Conservation (phyloP, 2,888 invertebrate species). For the Agrilus mali region DNA sequence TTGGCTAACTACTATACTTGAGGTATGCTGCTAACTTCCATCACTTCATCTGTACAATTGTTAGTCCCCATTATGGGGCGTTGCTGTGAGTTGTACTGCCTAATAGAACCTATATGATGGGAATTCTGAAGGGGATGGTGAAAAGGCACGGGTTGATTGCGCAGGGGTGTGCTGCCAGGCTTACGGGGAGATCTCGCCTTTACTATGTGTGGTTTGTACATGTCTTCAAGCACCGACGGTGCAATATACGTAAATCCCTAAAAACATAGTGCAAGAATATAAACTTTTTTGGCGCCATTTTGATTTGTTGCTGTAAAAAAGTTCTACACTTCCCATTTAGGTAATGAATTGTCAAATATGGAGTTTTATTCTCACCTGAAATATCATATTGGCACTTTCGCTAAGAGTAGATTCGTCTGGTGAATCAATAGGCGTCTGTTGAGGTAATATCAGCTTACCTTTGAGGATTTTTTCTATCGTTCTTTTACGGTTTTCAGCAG, state of each 20-base stretch:
- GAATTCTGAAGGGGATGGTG: slow-evolving; percentile 4
- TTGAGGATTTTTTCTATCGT: slow-evolving; percentile 98
- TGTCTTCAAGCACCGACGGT: slow-evolving; percentile 86
- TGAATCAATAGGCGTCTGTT: slow-evolving; percentile 94
- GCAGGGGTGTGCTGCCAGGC: slow-evolving; percentile 19
- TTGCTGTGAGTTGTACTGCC: slow-evolving; percentile 5
- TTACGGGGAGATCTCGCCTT: slow-evolving; percentile 75
- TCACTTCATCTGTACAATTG: slow-evolving; percentile 25
- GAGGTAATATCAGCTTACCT: slow-evolving; percentile 87
- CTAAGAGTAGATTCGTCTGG: slow-evolving; percentile 91
- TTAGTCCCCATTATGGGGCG: slow-evolving; percentile 11
- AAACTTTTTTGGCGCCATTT: no score
- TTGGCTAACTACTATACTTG: slow-evolving; percentile 10
- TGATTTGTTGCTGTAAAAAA: no score
- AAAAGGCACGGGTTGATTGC: slow-evolving; percentile 14
- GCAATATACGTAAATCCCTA: slow-evolving; percentile 99
- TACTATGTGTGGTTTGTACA: slow-evolving; percentile 61
- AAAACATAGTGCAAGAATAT: no score
- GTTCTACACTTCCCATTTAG: no score
- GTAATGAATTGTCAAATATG: no score
- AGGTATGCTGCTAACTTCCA: slow-evolving; percentile 28
- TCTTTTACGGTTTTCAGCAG: slow-evolving; percentile 92
- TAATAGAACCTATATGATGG: not conserved
- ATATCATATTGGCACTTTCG: slow-evolving; percentile 94
- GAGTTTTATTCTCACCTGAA: slow-evolving; percentile 68